Evolutionary conservation across 2,888 invertebrate species (phyloP).

Genomic region (Lacanobia wlatinum): DNA sequence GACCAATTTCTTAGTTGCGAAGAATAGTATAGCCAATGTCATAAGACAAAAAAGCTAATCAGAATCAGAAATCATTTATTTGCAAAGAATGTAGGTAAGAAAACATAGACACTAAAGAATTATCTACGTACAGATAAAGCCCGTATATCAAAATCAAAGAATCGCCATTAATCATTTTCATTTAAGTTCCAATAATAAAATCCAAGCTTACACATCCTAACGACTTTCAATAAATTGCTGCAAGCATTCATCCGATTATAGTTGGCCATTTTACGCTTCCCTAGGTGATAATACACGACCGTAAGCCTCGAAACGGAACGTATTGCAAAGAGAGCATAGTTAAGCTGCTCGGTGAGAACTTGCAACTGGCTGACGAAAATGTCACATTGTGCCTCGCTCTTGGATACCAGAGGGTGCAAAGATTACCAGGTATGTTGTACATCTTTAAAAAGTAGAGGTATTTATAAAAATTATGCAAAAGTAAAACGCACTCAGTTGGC

Average conservation of each 20-base stretch:
- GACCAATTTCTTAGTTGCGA: neutral
- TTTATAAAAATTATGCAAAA: neutral
- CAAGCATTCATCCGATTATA: constrained; percentile 47
- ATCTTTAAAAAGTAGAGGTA: neutral
- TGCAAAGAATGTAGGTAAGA: no score
- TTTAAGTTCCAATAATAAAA: constrained; percentile 22
- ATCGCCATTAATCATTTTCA: neutral
- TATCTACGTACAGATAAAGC: no score
- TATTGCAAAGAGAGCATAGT: constrained; percentile 89
- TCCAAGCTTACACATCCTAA: constrained; percentile 8
- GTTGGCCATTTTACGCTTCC: constrained; percentile 54
- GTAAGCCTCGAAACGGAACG: constrained; percentile 88
- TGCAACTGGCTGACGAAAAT: constrained; percentile 88
- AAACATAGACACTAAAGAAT: no score
- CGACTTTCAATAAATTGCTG: constrained; percentile 28
- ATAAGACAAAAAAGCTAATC: no score
- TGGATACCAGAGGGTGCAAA: constrained; percentile 88
- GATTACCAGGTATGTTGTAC: constrained; percentile 81
- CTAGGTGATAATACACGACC: constrained; percentile 88
- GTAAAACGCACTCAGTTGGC: neutral
- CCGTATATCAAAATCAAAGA: neutral
- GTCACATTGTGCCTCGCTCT: constrained; percentile 87
- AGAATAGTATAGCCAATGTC: no score
- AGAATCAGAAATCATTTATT: no score
- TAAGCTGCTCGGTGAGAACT: constrained; percentile 86